phyloP scores from a whole-genome alignment of 2,888 invertebrate genomes.

The Polyommatus iphigenia region DNA sequence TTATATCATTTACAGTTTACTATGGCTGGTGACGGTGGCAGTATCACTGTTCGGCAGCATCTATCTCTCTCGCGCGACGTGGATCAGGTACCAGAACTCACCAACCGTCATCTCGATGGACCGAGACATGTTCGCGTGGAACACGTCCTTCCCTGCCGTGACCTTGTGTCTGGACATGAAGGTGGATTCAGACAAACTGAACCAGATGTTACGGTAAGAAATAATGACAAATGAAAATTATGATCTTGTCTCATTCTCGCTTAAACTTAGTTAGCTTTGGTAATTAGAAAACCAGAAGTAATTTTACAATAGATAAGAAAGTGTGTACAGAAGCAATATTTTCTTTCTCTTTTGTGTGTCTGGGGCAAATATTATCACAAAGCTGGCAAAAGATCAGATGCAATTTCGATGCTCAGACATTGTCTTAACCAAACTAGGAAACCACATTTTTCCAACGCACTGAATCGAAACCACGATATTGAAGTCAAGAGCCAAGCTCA shows the following conservation, averaged over 20 bases:
- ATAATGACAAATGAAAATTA: background rate
- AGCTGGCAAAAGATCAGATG: background rate
- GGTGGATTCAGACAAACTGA: conserved; percentile 77
- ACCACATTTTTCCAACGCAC: too few relatives aligned
- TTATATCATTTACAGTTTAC: conserved; percentile 57
- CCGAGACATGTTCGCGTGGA: conserved; percentile 86
- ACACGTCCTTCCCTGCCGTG: conserved; percentile 84
- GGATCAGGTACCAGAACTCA: conserved; percentile 84
- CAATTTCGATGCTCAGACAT: too few relatives aligned
- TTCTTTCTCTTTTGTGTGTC: background rate
- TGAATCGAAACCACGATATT: too few relatives aligned
- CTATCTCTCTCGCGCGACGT: conserved; percentile 80
- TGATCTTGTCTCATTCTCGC: too few relatives aligned
- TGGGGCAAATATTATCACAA: background rate
- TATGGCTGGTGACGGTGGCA: conserved; percentile 79
- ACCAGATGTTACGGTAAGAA: conserved; percentile 74
- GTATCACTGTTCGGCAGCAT: conserved; percentile 78
- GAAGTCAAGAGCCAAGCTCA: too few relatives aligned
- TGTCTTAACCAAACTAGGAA: too few relatives aligned
- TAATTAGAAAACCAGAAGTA: too few relatives aligned
- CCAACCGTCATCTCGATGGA: conserved; percentile 88
- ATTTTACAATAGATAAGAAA: background rate
- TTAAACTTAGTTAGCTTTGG: too few relatives aligned
- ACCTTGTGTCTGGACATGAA: conserved; percentile 83
- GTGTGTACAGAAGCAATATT: background rate